Evolutionary conservation across 2,888 invertebrate species (phyloP), one percentile per base, ranked within the genome.

Genomic region (Cecidostiba fungosa): DNA sequence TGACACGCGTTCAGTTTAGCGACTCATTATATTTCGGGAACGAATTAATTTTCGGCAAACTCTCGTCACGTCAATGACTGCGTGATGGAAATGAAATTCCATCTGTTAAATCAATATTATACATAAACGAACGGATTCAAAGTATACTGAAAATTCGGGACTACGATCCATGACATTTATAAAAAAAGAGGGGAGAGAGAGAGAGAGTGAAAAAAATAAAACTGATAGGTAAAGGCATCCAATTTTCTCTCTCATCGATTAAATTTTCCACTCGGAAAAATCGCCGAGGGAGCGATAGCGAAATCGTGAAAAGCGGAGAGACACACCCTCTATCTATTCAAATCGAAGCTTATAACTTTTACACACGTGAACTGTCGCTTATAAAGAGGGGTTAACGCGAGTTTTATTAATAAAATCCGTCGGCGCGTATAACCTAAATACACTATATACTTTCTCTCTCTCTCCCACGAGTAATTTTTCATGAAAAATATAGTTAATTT

Each of bases 241-340:
- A 26, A 66, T 66, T 66, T 66, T 66, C 66, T 66, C 10, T 66
- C 66, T 66, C 66, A 26, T 26, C 66, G 66, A 66, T 66, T 26
- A 66, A 26, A 66, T 66, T 66, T 66, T 66, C 66, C 66, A 26
- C 26, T 14, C 3, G 14, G 66, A 29, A 66, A 66, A 66, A 12
- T 12, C 29, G 10, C 66, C 14, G 6, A 66, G 29, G 66, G 66
- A 66, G 3, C 16, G n/a, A 54, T n/a, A 54, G 54, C 29, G 29
- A 14, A 66, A 66, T 29, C 66, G 29, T 29, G 66, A 66, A 26
- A 66, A n/a, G 66, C 14, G 0, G 29, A 26, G 10, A 10, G 10
- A 10, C 62, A 3, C 23, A 12, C 12, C 29, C 0, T 2, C 29
- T 3, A 8, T 43, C 8, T 12, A 66, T 66, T 66, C 29, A 29